phyloP scores from a whole-genome alignment of 2,888 invertebrate species.

The Drosophila neutralis region DNA sequence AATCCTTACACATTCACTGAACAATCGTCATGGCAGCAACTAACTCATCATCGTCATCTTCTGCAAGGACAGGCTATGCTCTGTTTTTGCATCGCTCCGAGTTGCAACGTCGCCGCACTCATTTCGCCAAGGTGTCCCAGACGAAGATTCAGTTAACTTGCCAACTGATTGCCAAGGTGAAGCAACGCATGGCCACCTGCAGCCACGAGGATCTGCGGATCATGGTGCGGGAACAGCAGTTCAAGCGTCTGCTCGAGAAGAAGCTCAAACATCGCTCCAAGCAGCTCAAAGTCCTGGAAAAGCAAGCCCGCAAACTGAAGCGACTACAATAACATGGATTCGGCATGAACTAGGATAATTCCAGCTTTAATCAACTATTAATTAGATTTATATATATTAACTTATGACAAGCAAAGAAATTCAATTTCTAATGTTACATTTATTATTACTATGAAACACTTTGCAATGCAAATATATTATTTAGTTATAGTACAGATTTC shows the following conservation, averaged over 20 bases:
- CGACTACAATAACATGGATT: conserved; percentile 13
- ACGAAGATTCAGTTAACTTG: conserved; percentile 62
- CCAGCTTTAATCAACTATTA: not conserved
- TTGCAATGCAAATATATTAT: conserved; percentile 5
- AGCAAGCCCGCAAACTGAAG: conserved; percentile 31
- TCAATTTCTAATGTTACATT: conserved; percentile 40
- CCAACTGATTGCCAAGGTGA: conserved; percentile 50
- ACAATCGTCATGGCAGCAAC: conserved; percentile 57
- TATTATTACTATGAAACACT: not conserved
- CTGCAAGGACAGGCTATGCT: conserved; percentile 56
- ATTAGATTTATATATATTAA: not conserved
- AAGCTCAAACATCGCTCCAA: conserved; percentile 52
- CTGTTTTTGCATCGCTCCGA: conserved; percentile 66
- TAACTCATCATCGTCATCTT: not conserved
- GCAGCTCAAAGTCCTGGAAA: conserved; percentile 52
- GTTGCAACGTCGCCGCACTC: conserved; percentile 49
- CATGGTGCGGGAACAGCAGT: conserved; percentile 55
- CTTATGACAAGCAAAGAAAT: conserved; percentile 39
- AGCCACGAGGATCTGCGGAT: conserved; percentile 62
- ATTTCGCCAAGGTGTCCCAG: conserved; percentile 41
- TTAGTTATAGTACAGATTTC: not conserved
- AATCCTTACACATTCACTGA: conserved; percentile 48
- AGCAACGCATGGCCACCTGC: conserved; percentile 51
- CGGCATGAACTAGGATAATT: not conserved
- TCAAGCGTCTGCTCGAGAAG: conserved; percentile 54